Evolutionary conservation across 2,888 invertebrate genomes (phyloP), one percentile per base, ranked within the genome.

Genomic region (Exephanes ischioxanthus): DNA sequence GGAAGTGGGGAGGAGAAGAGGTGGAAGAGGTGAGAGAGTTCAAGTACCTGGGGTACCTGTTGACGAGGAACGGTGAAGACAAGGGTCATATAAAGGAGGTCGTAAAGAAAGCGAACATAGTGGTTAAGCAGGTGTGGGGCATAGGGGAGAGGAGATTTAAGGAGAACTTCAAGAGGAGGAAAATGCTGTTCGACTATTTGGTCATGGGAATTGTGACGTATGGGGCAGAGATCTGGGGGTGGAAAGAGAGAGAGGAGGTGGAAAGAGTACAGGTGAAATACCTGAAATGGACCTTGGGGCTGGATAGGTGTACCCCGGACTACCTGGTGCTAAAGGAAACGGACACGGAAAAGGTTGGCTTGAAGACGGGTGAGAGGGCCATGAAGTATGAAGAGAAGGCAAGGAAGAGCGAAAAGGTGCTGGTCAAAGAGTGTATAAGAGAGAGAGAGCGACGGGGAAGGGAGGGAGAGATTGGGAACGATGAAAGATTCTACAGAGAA

Each of bases 201-300:
- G 83, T 84, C 11, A 66, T 26, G 51, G 48, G 79, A 0, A 63
- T 87, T 6, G 70, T 81, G 53, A n/a, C 53, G 3, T 86, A 84
- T 37, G 86, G 70, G 14, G 87, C 87, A 0, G 87, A 81, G 41
- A 81, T 88, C 4, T 86, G 87, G 55, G 87, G 89, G 14, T 77
- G 81, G 78, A 33, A 37, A 4, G 84, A 86, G 6, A 1, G 19
- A 2, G 37, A 0, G 5, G 77, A 71, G 9, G 9, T 84, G 3
- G 80, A 84, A 51, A 76, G 22, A 45, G 16, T 84, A 5, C 80
- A 80, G 0, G 67, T 48, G 9, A 82, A 80, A 61, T 86, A 81
- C 45, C 0, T 79, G 0, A 84, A 75, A 75, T 82, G 81, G 76
- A 37, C 16, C 14, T 30, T 79, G 19, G 79, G 76, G 2, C 16